These are phyloP conservation scores for Oreochromis aureus DNA, from an alignment of 2,113 vertebrate genomes.

Conservation along the genomic window DNA sequence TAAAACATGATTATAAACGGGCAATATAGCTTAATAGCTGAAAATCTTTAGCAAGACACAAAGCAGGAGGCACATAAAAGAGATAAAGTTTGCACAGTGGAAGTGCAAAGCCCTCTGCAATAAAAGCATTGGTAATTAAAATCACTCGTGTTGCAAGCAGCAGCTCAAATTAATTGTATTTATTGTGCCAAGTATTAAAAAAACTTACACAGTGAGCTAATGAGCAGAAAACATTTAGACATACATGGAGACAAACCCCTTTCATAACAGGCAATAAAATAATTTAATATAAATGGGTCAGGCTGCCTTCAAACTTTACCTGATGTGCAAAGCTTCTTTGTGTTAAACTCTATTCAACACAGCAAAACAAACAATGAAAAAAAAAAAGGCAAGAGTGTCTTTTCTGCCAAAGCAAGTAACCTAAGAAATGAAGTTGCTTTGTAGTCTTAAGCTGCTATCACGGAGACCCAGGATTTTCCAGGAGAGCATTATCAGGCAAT, in stretches of 20 bases:
- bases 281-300: slow-evolving; percentile 32
- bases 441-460: slow-evolving; percentile 44
- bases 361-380: neutral
- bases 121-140: slow-evolving; percentile 55
- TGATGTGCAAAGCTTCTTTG: neutral
- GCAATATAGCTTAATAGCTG: slow-evolving; percentile 5
- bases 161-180: slow-evolving; percentile 45
- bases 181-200: slow-evolving; percentile 26
- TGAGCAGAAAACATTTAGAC: slow-evolving; percentile 32
- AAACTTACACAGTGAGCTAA: slow-evolving; percentile 29
- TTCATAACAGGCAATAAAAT: slow-evolving; percentile 17
- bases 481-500: slow-evolving; percentile 39
- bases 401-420: neutral
- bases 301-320: neutral
- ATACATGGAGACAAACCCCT: neutral
- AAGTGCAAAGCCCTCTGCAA: neutral
- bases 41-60: slow-evolving; percentile 9
- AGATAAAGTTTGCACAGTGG: slow-evolving; percentile 8
- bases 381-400: neutral
- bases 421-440: slow-evolving; percentile 25
- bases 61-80: slow-evolving; percentile 34
- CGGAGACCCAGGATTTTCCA: slow-evolving; percentile 34
- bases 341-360: neutral
- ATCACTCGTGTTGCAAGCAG: slow-evolving; percentile 29
- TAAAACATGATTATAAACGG: slow-evolving; percentile 1